Conservation (phyloP, 2,797 vertebrate species). For the Hylomyscus alleni region DNA sequence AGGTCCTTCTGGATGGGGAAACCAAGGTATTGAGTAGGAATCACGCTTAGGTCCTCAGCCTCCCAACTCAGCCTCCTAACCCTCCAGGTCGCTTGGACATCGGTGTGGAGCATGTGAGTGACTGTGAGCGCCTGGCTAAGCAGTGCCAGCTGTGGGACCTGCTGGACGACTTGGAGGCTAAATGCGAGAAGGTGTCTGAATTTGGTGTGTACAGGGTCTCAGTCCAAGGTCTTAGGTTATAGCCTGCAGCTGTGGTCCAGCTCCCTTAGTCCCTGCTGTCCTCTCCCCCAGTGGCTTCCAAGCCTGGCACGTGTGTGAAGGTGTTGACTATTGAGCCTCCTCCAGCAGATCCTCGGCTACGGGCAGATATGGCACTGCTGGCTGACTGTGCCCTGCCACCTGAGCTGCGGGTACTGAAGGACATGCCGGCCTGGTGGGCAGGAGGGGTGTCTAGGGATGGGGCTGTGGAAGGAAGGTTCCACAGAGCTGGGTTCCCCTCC, state of each 20-base stretch:
- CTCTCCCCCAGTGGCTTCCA: constrained; percentile 93
- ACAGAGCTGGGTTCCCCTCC: accelerated
- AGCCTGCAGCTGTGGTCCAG: accelerated
- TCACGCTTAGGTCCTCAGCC: background rate
- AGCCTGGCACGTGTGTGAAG: constrained; percentile 97
- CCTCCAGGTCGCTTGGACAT: constrained; percentile 94
- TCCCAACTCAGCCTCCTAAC: accelerated
- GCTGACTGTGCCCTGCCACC: constrained; percentile 95
- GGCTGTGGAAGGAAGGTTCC: background rate
- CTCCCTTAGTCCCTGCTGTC: constrained; percentile 49
- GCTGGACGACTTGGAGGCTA: constrained; percentile 95
- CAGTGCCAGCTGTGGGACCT: constrained; percentile 96
- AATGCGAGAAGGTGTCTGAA: constrained; percentile 96
- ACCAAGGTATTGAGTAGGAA: background rate
- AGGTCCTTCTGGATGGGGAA: background rate
- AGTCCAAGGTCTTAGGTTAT: background rate
- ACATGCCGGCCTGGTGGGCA: background rate
- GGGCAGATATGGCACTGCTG: constrained; percentile 95
- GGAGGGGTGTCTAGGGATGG: background rate
- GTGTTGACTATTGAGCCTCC: constrained; percentile 96
- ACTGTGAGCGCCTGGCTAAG: constrained; percentile 96
- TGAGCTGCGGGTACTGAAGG: constrained; percentile 91
- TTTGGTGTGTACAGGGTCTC: constrained; percentile 91
- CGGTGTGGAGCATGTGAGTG: constrained; percentile 95
- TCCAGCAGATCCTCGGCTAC: constrained; percentile 91